Base-by-base conservation (phyloP, 1,140 invertebrate genomes). In the Venustaconcha ellipsiformis region DNA sequence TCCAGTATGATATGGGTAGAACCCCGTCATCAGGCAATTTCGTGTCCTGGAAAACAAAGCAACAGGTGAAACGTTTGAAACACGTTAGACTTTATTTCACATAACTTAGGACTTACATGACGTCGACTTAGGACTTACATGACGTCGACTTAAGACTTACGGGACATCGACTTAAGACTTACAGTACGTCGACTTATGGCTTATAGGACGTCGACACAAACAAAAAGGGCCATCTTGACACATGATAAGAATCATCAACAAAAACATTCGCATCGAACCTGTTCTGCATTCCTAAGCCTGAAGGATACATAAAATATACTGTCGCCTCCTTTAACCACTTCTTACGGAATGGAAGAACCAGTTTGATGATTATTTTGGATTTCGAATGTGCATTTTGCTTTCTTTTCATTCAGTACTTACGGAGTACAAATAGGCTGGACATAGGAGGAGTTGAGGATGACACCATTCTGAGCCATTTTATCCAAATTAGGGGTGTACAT, bases 1-100 rank as follows among this genome's bases (percentile, higher is more conserved):
- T 93, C 95, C 94, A 74, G 93, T 91, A 85, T 95, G 94, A 85
- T 95, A 95, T 1, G 95, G 95, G 91, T 96, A 94, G 90, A 95
- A 95, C 71, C 95, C 96, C 0, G 96, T 96, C 93, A 97, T 94
- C 14, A 97, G 88, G 1, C 96, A 94, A 15, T 93, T 92, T 79
- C 95, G 89, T 1, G 94, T 94, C 59, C 83, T 84, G 70, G n/a
- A 75, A 75, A 62, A 18, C 62, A 13, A 67, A 30, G 4, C 26
- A 30, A 2, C 1, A 30, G 1, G 26, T 30, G 20, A 63, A 57
- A 67, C 26, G n/a, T 14, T 30, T 30, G 12, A 8, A 67, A 30
- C 5, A 67, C 1, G 26, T 30, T 30, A 56, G 14, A 30, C 48
- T 37, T 15, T 1, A 1, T 67, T 4, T 26, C n/a, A 14, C 14